Evolutionary conservation across 2,797 vertebrate species (phyloP), one percentile per base, ranked within the genome.

Genomic region (Varecia variegata): DNA sequence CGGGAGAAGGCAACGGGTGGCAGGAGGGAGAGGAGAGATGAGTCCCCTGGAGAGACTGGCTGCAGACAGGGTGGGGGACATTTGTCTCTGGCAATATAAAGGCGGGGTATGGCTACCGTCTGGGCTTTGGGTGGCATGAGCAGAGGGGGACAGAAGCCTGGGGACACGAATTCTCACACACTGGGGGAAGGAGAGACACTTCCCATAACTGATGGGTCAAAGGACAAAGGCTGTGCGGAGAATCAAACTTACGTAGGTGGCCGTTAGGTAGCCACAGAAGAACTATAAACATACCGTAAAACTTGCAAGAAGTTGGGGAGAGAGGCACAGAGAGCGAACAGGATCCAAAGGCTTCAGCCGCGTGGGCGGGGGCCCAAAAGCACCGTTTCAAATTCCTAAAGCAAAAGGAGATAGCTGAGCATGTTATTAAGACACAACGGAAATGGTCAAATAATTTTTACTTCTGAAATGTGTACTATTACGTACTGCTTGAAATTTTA

Each of bases 21-120:
- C 5, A 2, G 2, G 54, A 56, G 5, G 60, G 60, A 60, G 27
- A 60, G 27, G 18, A 60, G 4, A 14, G 27, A 60, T 13, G 58
- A 60, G 60, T 14, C 60, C 0, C 2, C 5, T 32, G 27, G 60
- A 32, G 60, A 62, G 60, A 62, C 13, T 62, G 60, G 60, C 60
- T 62, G 6, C 30, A 62, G 60, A 32, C 30, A 14, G 30, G 60
- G 60, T 13, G 60, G 10, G 27, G 30, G 14, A 32, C 60, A 62
- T 32, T 62, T 62, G 12, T 62, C 30, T n/a, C 2, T 5, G 60
- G 20, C 65, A 35, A 7, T 17, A 2, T 67, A 35, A 58, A 90
- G 25, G 30, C 0, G 0, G 5, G 9, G 15, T 11, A 2, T 25
- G 20, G 12, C 11, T 11, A 5, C 11, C 32, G n/a, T 20, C 43